Evolutionary conservation across 2,113 vertebrate genomes (phyloP).

Genomic region (Parotia lawesii): DNA sequence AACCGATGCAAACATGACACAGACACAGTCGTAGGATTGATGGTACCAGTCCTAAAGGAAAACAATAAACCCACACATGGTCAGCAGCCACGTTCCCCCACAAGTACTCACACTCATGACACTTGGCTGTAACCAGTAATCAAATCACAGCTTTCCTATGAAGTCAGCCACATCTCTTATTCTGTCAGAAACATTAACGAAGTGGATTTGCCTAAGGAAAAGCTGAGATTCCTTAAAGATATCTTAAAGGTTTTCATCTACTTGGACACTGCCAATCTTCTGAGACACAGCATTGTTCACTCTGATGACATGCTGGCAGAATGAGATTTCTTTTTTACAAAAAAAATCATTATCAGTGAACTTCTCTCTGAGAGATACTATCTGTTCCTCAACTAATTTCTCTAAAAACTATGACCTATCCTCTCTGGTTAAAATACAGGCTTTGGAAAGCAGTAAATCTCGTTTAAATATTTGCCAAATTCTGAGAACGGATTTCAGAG

Average conservation of each 20-base stretch:
- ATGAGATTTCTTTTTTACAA: background rate
- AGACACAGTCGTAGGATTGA: slow-evolving; percentile 96
- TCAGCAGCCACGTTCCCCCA: background rate
- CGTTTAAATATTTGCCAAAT: background rate
- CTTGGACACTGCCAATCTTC: background rate
- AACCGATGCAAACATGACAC: slow-evolving; percentile 97
- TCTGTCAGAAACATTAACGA: background rate
- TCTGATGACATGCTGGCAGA: background rate
- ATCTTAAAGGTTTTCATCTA: background rate
- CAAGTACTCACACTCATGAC: background rate
- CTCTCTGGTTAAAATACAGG: background rate
- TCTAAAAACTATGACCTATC: background rate
- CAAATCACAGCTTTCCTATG: background rate
- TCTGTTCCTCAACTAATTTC: background rate
- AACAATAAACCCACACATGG: background rate
- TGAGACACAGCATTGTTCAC: background rate
- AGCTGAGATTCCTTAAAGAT: background rate
- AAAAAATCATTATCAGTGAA: background rate
- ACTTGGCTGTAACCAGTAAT: background rate
- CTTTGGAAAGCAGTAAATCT: background rate
- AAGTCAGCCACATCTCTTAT: background rate
- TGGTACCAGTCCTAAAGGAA: slow-evolving; percentile 91
- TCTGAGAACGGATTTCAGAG: background rate
- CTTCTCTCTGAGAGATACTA: background rate
- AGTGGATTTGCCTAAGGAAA: background rate